These are phyloP conservation scores for Oreochromis spilurus DNA, from an alignment of 2,113 vertebrate genomes.

Conservation along the genomic window DNA sequence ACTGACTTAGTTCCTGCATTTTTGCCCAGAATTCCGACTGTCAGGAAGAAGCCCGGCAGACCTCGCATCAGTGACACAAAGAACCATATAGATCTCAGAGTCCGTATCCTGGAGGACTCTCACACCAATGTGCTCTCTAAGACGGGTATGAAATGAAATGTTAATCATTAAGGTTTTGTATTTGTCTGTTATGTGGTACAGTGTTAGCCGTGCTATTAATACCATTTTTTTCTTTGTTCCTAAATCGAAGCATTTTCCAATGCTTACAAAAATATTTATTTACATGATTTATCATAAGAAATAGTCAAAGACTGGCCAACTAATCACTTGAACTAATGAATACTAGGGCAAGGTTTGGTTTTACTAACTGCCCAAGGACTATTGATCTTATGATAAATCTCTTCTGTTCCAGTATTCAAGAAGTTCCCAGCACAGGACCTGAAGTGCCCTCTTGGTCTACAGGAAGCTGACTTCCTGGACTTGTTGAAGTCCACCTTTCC, in stretches of 20 bases:
- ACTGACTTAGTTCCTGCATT: not conserved
- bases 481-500: constrained; percentile 26
- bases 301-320: not conserved
- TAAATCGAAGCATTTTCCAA: not conserved
- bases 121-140: not conserved
- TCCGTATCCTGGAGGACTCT: constrained; percentile 20
- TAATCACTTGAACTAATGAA: not conserved
- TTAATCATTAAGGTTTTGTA: not conserved
- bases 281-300: not conserved
- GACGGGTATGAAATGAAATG: not conserved
- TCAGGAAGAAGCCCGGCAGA: not conserved
- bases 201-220: not conserved
- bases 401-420: not conserved
- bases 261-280: not conserved
- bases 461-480: constrained; percentile 12
- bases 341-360: not conserved
- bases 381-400: not conserved
- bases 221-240: not conserved
- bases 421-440: not conserved
- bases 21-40: not conserved
- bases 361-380: not conserved
- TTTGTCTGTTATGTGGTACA: not conserved
- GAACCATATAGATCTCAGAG: not conserved
- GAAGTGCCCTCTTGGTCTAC: not conserved
- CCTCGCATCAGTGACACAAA: not conserved